A percentile compares a stretch with the other conserved stretches of the same genome.
These are phyloP conservation scores for Etheostoma perlongum DNA, from an alignment of 2,797 vertebrate species.

Conservation along the genomic window DNA sequence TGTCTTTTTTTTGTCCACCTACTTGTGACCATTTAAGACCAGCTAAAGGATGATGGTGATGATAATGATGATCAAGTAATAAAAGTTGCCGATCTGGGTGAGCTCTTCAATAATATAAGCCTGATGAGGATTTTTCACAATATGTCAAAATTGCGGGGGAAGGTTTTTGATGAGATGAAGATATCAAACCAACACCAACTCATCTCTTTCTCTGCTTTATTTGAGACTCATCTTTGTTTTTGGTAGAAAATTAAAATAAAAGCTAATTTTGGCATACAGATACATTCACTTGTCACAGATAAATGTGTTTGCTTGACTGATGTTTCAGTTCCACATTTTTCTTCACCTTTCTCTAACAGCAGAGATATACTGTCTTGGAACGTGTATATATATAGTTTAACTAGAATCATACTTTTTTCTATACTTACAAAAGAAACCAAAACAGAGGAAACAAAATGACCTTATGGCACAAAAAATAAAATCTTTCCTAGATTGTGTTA, in stretches of 20 bases:
- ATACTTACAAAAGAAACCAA: slow-evolving; percentile 63
- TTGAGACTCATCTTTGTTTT: slow-evolving; percentile 73
- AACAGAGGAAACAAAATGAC: slow-evolving; percentile 80
- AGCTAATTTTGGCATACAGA: slow-evolving; percentile 88
- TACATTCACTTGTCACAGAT: slow-evolving; percentile 95
- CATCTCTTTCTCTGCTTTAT: slow-evolving; percentile 75
- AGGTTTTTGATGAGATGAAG: not conserved
- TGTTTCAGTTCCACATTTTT: slow-evolving; percentile 74
- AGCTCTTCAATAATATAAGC: not conserved
- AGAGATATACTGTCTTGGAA: slow-evolving; percentile 72
- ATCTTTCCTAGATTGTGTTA: slow-evolving; percentile 79
- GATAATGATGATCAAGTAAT: not conserved
- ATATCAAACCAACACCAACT: not conserved
- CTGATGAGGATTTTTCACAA: not conserved
- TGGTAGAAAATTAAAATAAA: slow-evolving; percentile 80
- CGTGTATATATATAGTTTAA: not conserved
- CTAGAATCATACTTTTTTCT: slow-evolving; percentile 57
- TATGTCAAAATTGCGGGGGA: too few species aligned
- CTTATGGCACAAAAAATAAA: slow-evolving; percentile 83
- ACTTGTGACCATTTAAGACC: not conserved
- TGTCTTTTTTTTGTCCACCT: not conserved
- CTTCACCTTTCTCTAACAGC: slow-evolving; percentile 64
- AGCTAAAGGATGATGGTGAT: not conserved
- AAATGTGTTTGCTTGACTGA: slow-evolving; percentile 70
- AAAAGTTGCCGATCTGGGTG: not conserved